Conservation (phyloP, 2,113 vertebrate species). For the Tauraco erythrolophus region DNA sequence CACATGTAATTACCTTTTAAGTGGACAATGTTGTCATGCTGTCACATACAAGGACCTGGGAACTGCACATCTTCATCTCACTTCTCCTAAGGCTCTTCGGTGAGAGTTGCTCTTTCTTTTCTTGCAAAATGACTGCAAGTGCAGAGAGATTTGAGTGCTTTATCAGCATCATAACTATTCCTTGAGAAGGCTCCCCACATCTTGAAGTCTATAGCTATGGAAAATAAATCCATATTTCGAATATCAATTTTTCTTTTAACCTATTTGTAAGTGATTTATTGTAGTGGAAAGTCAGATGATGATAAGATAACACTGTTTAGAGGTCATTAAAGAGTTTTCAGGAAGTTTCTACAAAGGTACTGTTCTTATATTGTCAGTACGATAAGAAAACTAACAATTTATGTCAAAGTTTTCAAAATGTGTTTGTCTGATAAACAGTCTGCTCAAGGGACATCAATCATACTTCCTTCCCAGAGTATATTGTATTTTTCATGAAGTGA, state of each 20-base stretch:
- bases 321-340: slow-evolving; percentile 84
- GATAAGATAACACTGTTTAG: slow-evolving; percentile 85
- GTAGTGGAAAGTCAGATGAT: slow-evolving; percentile 75
- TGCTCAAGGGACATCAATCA: slow-evolving; percentile 80
- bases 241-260: slow-evolving; percentile 76
- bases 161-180: slow-evolving; percentile 58
- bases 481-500: slow-evolving; percentile 84
- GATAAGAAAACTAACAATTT: slow-evolving; percentile 84
- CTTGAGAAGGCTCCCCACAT: slow-evolving; percentile 33
- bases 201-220: slow-evolving; percentile 65
- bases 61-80: not conserved
- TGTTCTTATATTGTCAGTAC: slow-evolving; percentile 72
- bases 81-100: not conserved
- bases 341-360: slow-evolving; percentile 78
- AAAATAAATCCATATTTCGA: slow-evolving; percentile 79
- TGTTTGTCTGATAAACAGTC: slow-evolving; percentile 85
- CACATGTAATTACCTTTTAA: not conserved
- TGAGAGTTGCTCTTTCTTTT: slow-evolving; percentile 33
- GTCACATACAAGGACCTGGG: not conserved
- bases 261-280: slow-evolving; percentile 85
- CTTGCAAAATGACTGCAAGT: not conserved
- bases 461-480: slow-evolving; percentile 67
- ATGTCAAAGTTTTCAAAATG: slow-evolving; percentile 84
- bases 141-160: slow-evolving; percentile 41
- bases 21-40: not conserved